Percentiles rank a stretch among this genome's conserved stretches.
Evolutionary conservation across 2,113 vertebrate species (phyloP).

Genomic region (Colossoma macropomum): DNA sequence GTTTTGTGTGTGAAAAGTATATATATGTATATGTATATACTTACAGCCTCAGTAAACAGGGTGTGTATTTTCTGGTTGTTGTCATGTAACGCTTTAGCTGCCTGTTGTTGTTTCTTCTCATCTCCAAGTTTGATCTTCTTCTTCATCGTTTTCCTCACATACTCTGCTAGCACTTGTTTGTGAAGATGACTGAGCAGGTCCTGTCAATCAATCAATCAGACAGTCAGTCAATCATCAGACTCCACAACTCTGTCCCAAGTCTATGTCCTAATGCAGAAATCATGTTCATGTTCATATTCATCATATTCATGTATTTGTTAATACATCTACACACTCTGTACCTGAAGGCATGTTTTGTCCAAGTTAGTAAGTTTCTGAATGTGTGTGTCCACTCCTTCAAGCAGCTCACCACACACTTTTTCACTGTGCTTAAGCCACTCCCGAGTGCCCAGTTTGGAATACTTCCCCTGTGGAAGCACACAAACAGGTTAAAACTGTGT

Average conservation of each 20-base stretch:
- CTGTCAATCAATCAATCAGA: slow-evolving; percentile 75
- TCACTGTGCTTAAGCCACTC: slow-evolving; percentile 77
- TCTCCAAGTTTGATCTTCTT: slow-evolving; percentile 77
- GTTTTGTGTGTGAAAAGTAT: too few relatives aligned
- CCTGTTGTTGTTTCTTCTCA: slow-evolving; percentile 69
- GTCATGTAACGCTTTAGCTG: slow-evolving; percentile 65
- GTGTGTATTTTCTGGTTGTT: slow-evolving; percentile 70
- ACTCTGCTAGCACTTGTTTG: slow-evolving; percentile 79
- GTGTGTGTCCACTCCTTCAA: slow-evolving; percentile 61
- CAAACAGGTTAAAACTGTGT: background rate
- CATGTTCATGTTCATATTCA: too few relatives aligned
- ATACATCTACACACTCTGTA: slow-evolving; percentile 35
- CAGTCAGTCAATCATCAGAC: background rate
- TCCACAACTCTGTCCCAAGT: background rate
- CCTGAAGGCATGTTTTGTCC: slow-evolving; percentile 55
- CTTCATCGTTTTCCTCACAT: slow-evolving; percentile 83
- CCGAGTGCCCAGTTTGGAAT: slow-evolving; percentile 79
- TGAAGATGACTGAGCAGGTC: slow-evolving; percentile 74
- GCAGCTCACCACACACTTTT: slow-evolving; percentile 71
- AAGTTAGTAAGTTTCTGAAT: slow-evolving; percentile 64
- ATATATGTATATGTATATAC: slow-evolving; percentile 51
- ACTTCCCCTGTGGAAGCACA: slow-evolving; percentile 69
- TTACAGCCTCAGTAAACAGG: slow-evolving; percentile 80
- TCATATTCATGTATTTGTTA: too few relatives aligned
- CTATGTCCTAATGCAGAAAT: background rate